phyloP scores from a whole-genome alignment of 2,888 invertebrate genomes.

The Ennomos erosarius region DNA sequence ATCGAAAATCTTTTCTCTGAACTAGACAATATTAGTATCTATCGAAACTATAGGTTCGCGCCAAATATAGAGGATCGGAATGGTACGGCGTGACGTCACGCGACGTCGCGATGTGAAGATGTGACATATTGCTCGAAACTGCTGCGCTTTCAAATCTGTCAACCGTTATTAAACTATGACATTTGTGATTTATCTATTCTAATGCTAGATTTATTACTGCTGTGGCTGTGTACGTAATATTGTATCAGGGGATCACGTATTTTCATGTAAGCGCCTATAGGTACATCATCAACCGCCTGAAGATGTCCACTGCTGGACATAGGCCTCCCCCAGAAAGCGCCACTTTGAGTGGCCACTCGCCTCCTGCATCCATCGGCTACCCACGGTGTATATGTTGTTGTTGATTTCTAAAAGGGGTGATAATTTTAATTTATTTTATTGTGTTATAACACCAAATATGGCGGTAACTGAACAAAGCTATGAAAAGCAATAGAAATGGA shows the following conservation, averaged over 20 bases:
- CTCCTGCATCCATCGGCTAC: too few species aligned
- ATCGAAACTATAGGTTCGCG: background rate
- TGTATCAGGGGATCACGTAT: too few species aligned
- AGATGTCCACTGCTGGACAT: too few species aligned
- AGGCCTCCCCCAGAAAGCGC: too few species aligned
- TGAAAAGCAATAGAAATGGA: constrained; percentile 32
- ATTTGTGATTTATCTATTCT: constrained; percentile 61
- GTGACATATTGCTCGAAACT: constrained; percentile 73
- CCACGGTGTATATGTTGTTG: too few species aligned
- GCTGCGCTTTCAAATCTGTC: constrained; percentile 75
- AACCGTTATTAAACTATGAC: constrained; percentile 72
- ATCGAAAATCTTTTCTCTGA: background rate
- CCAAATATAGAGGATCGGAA: constrained; percentile 50
- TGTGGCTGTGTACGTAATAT: background rate
- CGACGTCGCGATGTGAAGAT: constrained; percentile 35
- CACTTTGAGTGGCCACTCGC: too few species aligned
- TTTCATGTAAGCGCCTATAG: too few species aligned
- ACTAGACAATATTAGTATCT: background rate
- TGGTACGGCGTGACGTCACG: background rate
- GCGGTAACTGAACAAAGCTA: background rate
- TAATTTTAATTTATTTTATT: too few species aligned
- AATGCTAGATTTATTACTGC: constrained; percentile 36
- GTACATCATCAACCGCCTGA: too few species aligned
- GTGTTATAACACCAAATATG: background rate
- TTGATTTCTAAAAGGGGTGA: too few species aligned